A percentile compares a stretch with the other conserved stretches of the same genome.
Conservation (phyloP, 2,797 vertebrate species). For the Rhabdomys pumilio region DNA sequence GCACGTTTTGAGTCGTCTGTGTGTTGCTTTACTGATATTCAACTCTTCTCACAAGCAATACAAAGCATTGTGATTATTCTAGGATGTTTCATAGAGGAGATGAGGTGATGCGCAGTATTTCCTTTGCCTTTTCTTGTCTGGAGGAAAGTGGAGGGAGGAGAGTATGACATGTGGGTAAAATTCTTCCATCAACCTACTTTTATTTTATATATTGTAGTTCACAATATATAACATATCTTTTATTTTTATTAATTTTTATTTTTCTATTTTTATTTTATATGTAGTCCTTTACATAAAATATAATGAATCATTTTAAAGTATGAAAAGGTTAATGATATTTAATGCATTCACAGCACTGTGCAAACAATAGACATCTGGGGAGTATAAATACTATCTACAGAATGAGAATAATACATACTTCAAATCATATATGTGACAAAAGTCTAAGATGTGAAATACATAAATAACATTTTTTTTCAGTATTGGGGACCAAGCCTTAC, state of each 20-base stretch:
- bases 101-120: background rate
- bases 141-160: background rate
- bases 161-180: background rate
- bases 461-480: background rate
- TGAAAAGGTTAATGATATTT: background rate
- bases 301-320: background rate
- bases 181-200: background rate
- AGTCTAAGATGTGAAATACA: background rate
- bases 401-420: background rate
- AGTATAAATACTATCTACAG: too few species aligned
- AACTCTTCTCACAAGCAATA: background rate
- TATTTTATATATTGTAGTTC: background rate
- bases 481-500: background rate
- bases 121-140: background rate
- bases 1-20: conserved; percentile 13
- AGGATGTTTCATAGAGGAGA: background rate
- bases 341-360: background rate
- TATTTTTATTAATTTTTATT: background rate
- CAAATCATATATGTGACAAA: background rate
- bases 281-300: background rate
- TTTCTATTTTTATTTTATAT: background rate
- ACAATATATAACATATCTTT: background rate
- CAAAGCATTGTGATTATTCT: background rate
- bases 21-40: background rate
- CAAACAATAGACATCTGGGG: background rate